A percentile compares a stretch with the other conserved stretches of the same genome.
Conservation (phyloP, 2,113 vertebrate species). For the Cyanoramphus novaezelandiae region DNA sequence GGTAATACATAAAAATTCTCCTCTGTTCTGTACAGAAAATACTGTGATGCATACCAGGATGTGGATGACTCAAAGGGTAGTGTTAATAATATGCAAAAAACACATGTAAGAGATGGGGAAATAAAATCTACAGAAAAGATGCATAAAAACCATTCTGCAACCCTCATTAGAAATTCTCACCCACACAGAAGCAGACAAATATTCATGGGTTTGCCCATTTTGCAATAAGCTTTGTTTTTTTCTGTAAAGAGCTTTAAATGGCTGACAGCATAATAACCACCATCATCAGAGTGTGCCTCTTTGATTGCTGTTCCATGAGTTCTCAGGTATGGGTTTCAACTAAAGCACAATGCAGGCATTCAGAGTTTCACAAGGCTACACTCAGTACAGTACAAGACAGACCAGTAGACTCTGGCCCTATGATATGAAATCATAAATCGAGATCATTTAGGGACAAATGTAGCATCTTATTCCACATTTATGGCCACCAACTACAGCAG, state of each 20-base stretch:
- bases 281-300: not conserved
- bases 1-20: not conserved
- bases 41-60: constrained; percentile 4
- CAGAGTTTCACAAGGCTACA: not conserved
- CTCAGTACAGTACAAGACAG: not conserved
- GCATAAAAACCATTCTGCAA: not conserved
- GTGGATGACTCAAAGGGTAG: constrained; percentile 17
- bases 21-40: not conserved
- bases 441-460: not conserved
- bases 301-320: not conserved
- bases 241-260: not conserved
- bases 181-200: not conserved
- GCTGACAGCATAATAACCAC: not conserved
- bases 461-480: not conserved
- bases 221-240: not conserved
- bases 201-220: not conserved
- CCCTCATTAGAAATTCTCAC: not conserved
- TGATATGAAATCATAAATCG: not conserved
- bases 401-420: not conserved
- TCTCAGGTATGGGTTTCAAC: not conserved
- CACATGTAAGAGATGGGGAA: not conserved
- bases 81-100: not conserved
- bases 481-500: not conserved
- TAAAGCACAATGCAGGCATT: not conserved
- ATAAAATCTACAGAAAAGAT: not conserved